Evolutionary conservation across 92 coral and sea anemone species (phyloP).

Genomic region (Galaxea fascicularis): DNA sequence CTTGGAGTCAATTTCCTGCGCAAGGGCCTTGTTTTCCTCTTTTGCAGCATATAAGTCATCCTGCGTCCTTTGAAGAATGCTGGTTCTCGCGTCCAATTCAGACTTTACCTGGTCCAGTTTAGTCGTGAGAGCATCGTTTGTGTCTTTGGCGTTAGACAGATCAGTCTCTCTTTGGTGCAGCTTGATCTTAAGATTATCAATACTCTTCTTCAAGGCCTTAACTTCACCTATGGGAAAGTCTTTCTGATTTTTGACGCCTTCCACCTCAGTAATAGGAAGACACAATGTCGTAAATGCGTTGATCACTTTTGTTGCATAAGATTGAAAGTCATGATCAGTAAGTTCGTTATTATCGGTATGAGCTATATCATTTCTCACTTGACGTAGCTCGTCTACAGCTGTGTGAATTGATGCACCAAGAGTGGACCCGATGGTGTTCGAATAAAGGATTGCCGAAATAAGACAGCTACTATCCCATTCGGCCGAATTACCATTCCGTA

Average conservation of each 20-base stretch:
- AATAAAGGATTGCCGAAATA: not conserved
- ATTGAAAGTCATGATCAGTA: not conserved
- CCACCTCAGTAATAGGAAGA: not conserved
- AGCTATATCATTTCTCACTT: not conserved
- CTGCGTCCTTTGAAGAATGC: not conserved
- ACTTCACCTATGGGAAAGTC: not conserved
- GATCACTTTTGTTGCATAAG: not conserved
- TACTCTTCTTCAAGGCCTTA: not conserved
- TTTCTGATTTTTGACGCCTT: not conserved
- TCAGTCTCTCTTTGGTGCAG: not conserved
- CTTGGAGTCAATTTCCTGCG: not conserved
- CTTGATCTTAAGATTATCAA: not conserved
- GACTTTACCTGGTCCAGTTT: not conserved
- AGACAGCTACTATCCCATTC: constrained; percentile 8
- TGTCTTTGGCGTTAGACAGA: not conserved
- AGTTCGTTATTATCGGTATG: not conserved
- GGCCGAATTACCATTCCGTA: not conserved
- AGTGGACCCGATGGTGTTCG: not conserved
- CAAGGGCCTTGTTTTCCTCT: not conserved
- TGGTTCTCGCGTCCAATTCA: not conserved
- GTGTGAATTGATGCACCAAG: not conserved
- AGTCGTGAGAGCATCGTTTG: not conserved
- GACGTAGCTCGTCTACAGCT: not conserved
- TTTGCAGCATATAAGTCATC: not conserved
- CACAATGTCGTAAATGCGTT: not conserved